Base-by-base conservation (phyloP, 37 sponge, comb jelly and placozoan genomes). In the Halichondria panicea region DNA sequence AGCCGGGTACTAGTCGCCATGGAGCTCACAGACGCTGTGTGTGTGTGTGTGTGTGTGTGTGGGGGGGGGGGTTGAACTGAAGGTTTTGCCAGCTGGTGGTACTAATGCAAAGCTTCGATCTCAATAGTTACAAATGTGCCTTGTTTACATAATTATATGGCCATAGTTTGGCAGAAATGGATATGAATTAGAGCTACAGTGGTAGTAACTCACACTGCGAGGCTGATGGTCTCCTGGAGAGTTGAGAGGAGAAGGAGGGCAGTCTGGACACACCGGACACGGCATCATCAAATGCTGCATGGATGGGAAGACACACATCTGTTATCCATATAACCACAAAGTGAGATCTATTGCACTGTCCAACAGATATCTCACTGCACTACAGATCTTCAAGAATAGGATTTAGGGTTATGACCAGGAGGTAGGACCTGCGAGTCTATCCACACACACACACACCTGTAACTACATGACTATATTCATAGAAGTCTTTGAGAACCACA, bases 21-120 rank as follows among this genome's bases (percentile, higher is more conserved):
- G 68, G 85, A 56, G 22, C 70, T 39, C 19, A 64, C 33, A 18
- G 84, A 77, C n/a, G 45, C 65, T 63, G 68, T 22, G 66, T 30
- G 53, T 53, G 30, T 3, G 57, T 24, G 57, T 28, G 46, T 61
- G 75, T 21, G 75, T 25, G 75, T 41, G 75, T 13, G 75, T 41
- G 75, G 27, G 76, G 27, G 76, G 0, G 65, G 3, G 65, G 3
- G 76, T 25, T 48, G 30, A 7, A 63, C 25, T 56, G 57, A 55
- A 37, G 37, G 19, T 36, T 40, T 66, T 36, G 40, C 27, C 18
- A 66, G n/a, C n/a, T n/a, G n/a, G n/a, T n/a, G n/a, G n/a, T 36
- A 66, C 7, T 21, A 36, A 35, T 19, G 8, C 19, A 33, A 61
- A 61, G 11, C 11, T 61, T 22, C 12, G 18, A 12, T 61, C 11